phyloP scores from a whole-genome alignment of 2,113 vertebrate species.

The Nematolebias whitei region DNA sequence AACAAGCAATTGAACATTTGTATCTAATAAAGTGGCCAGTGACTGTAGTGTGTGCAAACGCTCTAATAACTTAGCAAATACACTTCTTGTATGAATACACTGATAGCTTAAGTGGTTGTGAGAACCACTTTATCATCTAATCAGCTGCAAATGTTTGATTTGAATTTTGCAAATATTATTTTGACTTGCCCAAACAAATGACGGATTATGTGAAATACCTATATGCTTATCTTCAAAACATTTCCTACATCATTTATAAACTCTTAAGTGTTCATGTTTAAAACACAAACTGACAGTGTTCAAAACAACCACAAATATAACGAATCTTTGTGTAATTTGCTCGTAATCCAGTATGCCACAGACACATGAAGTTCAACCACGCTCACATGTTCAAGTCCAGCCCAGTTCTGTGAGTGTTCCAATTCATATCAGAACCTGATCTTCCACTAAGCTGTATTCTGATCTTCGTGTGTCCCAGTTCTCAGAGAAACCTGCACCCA shows the following conservation, averaged over 20 bases:
- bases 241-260: neutral
- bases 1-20: too few species aligned
- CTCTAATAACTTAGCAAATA: too few species aligned
- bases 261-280: neutral
- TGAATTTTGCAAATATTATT: neutral
- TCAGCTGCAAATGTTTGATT: neutral
- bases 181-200: neutral
- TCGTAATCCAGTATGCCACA: neutral
- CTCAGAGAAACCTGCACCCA: constrained; percentile 2
- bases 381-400: too few species aligned
- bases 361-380: neutral
- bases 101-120: neutral
- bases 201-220: neutral
- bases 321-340: too few species aligned
- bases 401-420: neutral
- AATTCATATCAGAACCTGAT: constrained; percentile 15
- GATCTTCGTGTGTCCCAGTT: constrained; percentile 16
- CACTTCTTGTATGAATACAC: neutral
- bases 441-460: constrained; percentile 5
- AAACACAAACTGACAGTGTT: neutral
- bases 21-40: too few species aligned
- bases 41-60: too few species aligned
- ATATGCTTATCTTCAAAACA: neutral
- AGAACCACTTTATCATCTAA: neutral
- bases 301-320: neutral